Percentiles rank a stretch among this genome's conserved stretches.
phyloP scores from a whole-genome alignment of 2,113 vertebrate species.

The Gadus chalcogrammus region DNA sequence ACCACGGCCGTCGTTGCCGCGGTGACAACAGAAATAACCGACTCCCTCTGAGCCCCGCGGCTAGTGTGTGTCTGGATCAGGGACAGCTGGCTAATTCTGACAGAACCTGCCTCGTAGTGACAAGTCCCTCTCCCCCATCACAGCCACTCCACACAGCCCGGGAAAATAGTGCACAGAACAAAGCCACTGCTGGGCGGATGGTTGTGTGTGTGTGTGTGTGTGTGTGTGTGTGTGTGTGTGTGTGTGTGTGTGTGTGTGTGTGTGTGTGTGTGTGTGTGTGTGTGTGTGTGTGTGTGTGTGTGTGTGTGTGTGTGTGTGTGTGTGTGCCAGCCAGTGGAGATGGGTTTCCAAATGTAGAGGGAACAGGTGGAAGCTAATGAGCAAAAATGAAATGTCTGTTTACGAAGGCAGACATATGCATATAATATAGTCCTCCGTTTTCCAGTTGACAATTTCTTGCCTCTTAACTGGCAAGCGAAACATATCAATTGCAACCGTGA shows the following conservation, averaged over 20 bases:
- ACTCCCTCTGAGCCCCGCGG: constrained; percentile 36
- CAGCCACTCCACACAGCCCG: constrained; percentile 37
- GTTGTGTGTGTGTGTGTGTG: too few relatives aligned
- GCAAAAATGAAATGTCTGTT: constrained; percentile 5
- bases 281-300: too few relatives aligned
- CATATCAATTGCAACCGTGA: background rate
- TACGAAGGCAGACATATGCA: constrained; percentile 3
- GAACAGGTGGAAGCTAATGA: constrained; percentile 12
- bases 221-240: too few relatives aligned
- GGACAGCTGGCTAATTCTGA: constrained; percentile 61
- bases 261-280: background rate
- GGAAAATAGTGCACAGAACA: constrained; percentile 27
- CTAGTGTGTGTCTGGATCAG: constrained; percentile 33
- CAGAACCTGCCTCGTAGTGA: constrained; percentile 50
- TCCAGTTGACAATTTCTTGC: background rate
- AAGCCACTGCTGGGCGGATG: background rate
- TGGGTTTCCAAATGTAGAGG: constrained; percentile 8
- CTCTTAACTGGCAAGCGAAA: background rate
- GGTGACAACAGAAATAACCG: constrained; percentile 41
- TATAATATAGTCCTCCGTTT: background rate
- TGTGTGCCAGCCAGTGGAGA: too few relatives aligned
- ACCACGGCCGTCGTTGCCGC: background rate
- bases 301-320: too few relatives aligned
- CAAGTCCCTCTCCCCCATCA: constrained; percentile 43
- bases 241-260: too few relatives aligned